Evolutionary conservation across 2,888 invertebrate species (phyloP), one percentile per base, ranked within the genome.

Genomic region (Nyleta sp.): DNA sequence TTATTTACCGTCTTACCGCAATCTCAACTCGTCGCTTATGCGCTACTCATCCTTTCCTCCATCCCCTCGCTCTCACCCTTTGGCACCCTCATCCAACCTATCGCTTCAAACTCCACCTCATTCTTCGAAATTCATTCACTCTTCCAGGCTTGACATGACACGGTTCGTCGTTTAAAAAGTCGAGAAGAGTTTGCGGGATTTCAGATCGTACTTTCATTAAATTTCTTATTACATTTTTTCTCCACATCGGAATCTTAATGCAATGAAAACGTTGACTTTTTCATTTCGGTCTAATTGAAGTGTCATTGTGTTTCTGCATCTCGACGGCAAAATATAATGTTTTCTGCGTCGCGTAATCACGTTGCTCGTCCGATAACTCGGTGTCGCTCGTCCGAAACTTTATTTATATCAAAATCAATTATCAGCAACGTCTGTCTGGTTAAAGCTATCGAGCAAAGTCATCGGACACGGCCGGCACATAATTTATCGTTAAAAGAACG

Each of bases 1-100:
- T 88, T 87, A 88, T 88, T 88, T 88, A 87, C 87, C 82, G 83
- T 80, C 84, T 82, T 83, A 83, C 82, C 83, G 85, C 84, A 87
- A 87, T 86, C 86, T 86, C 85, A 82, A 83, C 86, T 84, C 84
- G 84, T 83, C 84, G 83, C 82, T 82, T 76, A 81, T 84, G 74
- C 80, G 40, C 57, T 59, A 57, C 67, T 74, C 76, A 65, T 70
- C 73, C 72, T 65, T 72, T 62, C 57, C 70, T 71, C 42, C 73
- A 46, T 59, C 65, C 67, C 64, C 55, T 76, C 55, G 60, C 75
- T 75, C 75, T 76, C 74, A 71, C 75, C 78, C 72, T 64, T 67
- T 52, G 59, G 46, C 44, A 57, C 68, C 71, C 46, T 55, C 60
- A 57, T 71, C 67, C 74, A 53, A 74, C 67, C 80, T 75, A 80